A percentile compares a stretch with the other conserved stretches of the same genome.
Evolutionary conservation across 1,140 invertebrate genomes (phyloP).

Genomic region (Cyclina sinensis): DNA sequence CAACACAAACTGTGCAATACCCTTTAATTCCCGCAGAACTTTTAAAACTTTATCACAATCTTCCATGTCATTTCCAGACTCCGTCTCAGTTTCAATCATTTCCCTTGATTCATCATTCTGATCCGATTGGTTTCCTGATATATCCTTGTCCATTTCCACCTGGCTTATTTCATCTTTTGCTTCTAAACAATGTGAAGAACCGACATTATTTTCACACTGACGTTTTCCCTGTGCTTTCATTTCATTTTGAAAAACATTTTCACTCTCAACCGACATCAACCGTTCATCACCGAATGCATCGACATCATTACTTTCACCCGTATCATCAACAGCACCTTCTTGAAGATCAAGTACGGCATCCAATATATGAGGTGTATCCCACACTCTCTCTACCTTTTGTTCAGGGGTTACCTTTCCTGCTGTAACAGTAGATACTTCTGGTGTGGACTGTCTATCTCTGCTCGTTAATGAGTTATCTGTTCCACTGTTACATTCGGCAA

Average conservation of each 20-base stretch:
- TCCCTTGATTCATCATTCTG: neutral
- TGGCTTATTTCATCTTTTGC: neutral
- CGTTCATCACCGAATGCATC: neutral
- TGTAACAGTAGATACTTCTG: neutral
- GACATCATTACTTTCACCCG: no score
- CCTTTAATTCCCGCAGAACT: neutral
- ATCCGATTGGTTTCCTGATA: neutral
- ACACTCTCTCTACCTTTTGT: neutral
- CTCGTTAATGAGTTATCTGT: neutral
- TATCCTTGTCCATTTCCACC: constrained; percentile 9
- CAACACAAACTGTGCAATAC: constrained; percentile 50
- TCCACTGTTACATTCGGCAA: neutral
- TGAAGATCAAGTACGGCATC: neutral
- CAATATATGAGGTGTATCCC: neutral
- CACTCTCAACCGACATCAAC: neutral
- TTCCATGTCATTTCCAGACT: constrained; percentile 10
- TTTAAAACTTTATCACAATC: constrained; percentile 53
- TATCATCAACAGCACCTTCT: neutral
- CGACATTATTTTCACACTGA: neutral
- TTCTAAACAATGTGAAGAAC: neutral
- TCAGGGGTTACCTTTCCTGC: neutral
- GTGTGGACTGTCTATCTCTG: neutral
- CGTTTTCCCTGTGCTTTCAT: no score
- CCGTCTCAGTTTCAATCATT: neutral
- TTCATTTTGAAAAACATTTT: no score